Conservation (phyloP, 2,888 invertebrate species). For the Encarsia formosa region DNA sequence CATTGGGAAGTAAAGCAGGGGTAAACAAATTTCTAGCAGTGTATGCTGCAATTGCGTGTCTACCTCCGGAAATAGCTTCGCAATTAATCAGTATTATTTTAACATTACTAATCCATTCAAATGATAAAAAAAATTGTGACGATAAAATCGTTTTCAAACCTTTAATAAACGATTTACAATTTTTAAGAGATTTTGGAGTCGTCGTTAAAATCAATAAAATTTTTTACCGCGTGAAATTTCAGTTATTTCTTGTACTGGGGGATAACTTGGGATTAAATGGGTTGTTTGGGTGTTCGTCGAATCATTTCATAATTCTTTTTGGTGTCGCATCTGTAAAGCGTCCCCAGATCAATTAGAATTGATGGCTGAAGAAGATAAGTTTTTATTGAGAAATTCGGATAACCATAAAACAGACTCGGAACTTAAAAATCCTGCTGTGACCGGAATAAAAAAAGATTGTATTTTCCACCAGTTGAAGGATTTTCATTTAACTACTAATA, state of each 20-base stretch:
- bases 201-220: not conserved
- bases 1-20: constrained; percentile 14
- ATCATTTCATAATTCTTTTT: constrained; percentile 11
- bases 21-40: constrained; percentile 11
- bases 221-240: constrained; percentile 11
- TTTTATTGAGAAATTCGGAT: not conserved
- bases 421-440: constrained; percentile 5
- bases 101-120: not conserved
- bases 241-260: constrained; percentile 14
- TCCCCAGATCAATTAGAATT: constrained; percentile 2
- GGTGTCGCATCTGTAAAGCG: constrained; percentile 19
- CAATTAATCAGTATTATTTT: not conserved
- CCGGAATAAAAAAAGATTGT: constrained; percentile 21
- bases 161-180: constrained; percentile 11
- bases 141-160: constrained; percentile 12
- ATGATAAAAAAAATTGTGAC: constrained; percentile 3
- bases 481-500: constrained; percentile 22
- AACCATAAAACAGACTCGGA: constrained; percentile 15
- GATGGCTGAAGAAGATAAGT: constrained; percentile 4
- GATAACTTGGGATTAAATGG: constrained; percentile 20
- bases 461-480: constrained; percentile 14
- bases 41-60: constrained; percentile 1
- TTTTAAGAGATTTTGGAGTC: constrained; percentile 11
- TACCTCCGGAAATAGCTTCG: constrained; percentile 15
- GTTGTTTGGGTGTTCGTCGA: constrained; percentile 18